These are phyloP conservation scores for Ooceraea biroi DNA, from an alignment of 1,140 invertebrate genomes.

Conservation along the genomic window DNA sequence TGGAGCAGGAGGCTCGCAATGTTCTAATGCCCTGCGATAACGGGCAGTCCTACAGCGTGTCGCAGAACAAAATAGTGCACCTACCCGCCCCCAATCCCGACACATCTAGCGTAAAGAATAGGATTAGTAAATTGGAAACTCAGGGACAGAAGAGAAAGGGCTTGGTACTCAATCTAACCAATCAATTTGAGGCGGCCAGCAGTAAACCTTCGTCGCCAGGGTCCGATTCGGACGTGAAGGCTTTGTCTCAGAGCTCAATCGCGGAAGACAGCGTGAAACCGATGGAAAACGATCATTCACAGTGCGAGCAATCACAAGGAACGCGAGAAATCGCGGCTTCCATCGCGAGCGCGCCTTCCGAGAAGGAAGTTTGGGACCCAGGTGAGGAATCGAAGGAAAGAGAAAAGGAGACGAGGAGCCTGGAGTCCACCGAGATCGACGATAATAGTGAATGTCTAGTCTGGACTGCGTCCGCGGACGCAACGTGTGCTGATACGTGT, in stretches of 20 bases:
- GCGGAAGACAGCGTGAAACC: constrained; percentile 76
- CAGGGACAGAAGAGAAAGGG: constrained; percentile 87
- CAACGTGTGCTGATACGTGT: constrained; percentile 78
- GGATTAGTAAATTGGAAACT: constrained; percentile 88
- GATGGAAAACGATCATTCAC: constrained; percentile 72
- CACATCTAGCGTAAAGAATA: constrained; percentile 84
- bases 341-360: constrained; percentile 79
- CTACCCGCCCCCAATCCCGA: constrained; percentile 86
- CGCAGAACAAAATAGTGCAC: constrained; percentile 95
- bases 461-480: constrained; percentile 86
- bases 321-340: constrained; percentile 67
- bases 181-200: constrained; percentile 87
- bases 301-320: constrained; percentile 52
- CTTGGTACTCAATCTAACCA: constrained; percentile 89
- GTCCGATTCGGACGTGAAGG: constrained; percentile 75
- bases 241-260: constrained; percentile 41
- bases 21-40: constrained; percentile 93
- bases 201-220: constrained; percentile 85
- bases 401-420: constrained; percentile 48
- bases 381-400: constrained; percentile 82
- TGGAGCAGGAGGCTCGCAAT: constrained; percentile 88
- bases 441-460: constrained; percentile 85
- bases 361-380: constrained; percentile 89
- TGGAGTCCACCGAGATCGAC: constrained; percentile 58
- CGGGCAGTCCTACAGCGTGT: constrained; percentile 94